Percentiles rank a stretch among this genome's conserved stretches.
phyloP scores from a whole-genome alignment of 2,797 vertebrate genomes.

The Poeciliopsis turneri region DNA sequence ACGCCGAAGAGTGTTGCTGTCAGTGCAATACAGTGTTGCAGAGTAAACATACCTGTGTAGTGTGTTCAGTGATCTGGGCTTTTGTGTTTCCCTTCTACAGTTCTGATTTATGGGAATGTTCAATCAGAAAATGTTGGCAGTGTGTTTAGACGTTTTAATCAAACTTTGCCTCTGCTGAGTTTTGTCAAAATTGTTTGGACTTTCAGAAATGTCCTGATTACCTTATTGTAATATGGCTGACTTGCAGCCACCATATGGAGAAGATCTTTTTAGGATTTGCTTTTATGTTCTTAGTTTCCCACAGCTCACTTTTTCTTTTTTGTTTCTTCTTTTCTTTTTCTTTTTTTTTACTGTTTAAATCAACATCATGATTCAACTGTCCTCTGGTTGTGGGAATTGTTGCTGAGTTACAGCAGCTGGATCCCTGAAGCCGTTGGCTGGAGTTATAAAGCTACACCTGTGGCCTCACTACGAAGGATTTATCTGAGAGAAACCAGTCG shows the following conservation, averaged over 20 bases:
- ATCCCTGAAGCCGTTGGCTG: slow-evolving; percentile 61
- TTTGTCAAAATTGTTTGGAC: background rate
- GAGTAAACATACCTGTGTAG: background rate
- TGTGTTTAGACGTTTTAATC: background rate
- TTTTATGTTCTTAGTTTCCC: slow-evolving; percentile 26
- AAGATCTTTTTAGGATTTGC: slow-evolving; percentile 50
- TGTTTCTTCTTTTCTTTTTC: background rate
- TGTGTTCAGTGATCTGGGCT: background rate
- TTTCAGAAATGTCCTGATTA: background rate
- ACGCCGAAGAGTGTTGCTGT: background rate
- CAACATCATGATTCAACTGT: slow-evolving; percentile 33
- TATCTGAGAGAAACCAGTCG: slow-evolving; percentile 13
- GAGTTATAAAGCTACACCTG: slow-evolving; percentile 63
- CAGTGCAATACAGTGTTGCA: background rate
- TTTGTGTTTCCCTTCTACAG: background rate
- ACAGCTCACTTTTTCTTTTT: background rate
- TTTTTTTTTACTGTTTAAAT: slow-evolving; percentile 26
- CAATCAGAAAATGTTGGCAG: background rate
- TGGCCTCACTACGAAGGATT: slow-evolving; percentile 20
- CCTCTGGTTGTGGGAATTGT: slow-evolving; percentile 56
- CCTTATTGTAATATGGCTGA: background rate
- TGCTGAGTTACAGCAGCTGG: slow-evolving; percentile 53
- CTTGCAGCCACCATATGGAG: slow-evolving; percentile 48
- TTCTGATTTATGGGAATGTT: background rate
- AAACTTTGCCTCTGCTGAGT: background rate